phyloP scores from a whole-genome alignment of 2,113 vertebrate species.

The Phalacrocorax pelagicus region DNA sequence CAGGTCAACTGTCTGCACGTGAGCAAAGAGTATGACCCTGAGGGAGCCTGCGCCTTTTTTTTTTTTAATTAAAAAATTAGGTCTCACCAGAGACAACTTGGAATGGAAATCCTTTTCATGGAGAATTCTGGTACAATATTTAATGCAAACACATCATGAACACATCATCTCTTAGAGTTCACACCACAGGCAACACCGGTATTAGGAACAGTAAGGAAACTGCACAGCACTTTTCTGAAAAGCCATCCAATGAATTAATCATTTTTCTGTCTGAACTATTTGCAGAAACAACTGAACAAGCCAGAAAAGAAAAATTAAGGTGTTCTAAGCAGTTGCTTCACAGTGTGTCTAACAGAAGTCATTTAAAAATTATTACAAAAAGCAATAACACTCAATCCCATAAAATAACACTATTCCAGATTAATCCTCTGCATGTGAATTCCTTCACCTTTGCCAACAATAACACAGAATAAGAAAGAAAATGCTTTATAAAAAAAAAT shows the following conservation, averaged over 20 bases:
- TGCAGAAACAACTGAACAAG: constrained; percentile 31
- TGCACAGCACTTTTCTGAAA: not conserved
- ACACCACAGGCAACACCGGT: not conserved
- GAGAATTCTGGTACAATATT: not conserved
- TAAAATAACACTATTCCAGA: constrained; percentile 3
- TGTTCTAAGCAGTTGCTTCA: constrained; percentile 8
- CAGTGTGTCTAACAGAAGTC: constrained; percentile 24
- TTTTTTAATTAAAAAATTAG: not conserved
- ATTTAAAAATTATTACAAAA: constrained; percentile 49
- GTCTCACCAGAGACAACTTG: not conserved
- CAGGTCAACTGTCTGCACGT: not conserved
- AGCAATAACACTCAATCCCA: constrained; percentile 17
- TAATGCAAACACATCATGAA: constrained; percentile 1
- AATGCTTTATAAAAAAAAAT: not conserved
- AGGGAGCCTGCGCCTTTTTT: not conserved
- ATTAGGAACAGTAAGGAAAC: not conserved
- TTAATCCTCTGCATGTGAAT: not conserved
- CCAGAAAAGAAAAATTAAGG: constrained; percentile 36
- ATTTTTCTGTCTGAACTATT: not conserved
- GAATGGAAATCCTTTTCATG: not conserved
- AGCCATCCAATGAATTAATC: not conserved
- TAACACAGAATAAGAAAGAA: not conserved
- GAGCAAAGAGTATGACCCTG: not conserved
- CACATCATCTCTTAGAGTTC: not conserved
- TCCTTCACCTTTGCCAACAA: not conserved